These are phyloP conservation scores for Sebastolobus altivelis DNA, from an alignment of 2,797 vertebrate species.

Conservation along the genomic window DNA sequence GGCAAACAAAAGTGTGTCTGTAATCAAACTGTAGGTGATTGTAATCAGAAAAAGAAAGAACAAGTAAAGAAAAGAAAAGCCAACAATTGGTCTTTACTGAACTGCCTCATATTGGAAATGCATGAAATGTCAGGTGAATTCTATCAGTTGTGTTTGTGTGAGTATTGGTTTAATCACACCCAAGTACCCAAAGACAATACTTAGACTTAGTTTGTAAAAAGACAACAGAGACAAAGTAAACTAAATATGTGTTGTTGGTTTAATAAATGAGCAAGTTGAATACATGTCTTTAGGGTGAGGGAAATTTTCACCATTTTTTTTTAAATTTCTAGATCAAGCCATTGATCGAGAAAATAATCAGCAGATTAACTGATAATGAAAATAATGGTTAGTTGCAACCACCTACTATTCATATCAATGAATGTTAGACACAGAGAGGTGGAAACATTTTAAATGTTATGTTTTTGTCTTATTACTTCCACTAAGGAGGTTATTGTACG, in stretches of 20 bases:
- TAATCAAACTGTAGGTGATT: slow-evolving; percentile 45
- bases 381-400: too few relatives aligned
- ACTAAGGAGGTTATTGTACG: too few relatives aligned
- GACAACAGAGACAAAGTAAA: background rate
- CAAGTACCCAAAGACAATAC: slow-evolving; percentile 15
- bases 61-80: slow-evolving; percentile 1
- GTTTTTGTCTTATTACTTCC: too few relatives aligned
- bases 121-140: slow-evolving; percentile 43
- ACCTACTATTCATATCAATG: too few relatives aligned
- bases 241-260: too few relatives aligned
- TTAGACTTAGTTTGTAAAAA: slow-evolving; percentile 3
- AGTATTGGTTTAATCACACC: slow-evolving; percentile 31
- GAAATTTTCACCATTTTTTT: background rate
- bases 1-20: slow-evolving; percentile 34
- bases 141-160: slow-evolving; percentile 17
- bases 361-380: too few relatives aligned
- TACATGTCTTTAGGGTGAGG: background rate
- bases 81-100: slow-evolving; percentile 48
- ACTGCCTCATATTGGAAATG: slow-evolving; percentile 28
- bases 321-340: background rate
- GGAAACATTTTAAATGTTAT: too few relatives aligned
- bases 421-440: too few relatives aligned
- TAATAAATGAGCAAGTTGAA: background rate
- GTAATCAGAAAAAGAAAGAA: slow-evolving; percentile 48
- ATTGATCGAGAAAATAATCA: background rate